Base-by-base conservation (phyloP, 2,797 vertebrate species). In the Sebastes itinus region DNA sequence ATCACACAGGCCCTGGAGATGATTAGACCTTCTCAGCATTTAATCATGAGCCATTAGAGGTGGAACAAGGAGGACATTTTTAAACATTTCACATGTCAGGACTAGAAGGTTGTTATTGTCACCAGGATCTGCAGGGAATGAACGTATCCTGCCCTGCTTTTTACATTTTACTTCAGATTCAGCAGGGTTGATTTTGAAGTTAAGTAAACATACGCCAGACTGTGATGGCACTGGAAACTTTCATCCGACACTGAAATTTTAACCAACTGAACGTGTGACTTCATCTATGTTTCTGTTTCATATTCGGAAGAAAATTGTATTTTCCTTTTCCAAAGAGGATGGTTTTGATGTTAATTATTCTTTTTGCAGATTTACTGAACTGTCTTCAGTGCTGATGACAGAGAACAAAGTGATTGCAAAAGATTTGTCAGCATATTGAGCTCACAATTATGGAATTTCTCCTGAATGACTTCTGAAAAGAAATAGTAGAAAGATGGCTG, bases 1-100 rank as follows among this genome's bases (percentile, higher is more conserved):
- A 83, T 67, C 52, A 54, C 63, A 80, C 79, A 77, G 80, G 85
- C 87, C 69, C 82, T 5, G 16, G 76, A 78, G 78, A 85, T 85
- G 82, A 87, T 87, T 60, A 85, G 68, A 80, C 76, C 69, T 85
- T 80, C 78, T 82, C 78, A 90, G 71, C 58, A 75, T 84, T 84
- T 81, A 81, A 92, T 79, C 90, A 83, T 80, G 81, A 62, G 64
- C 56, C 72, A 89, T 87, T 86, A 84, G 74, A 91, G 84, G 72
- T 86, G 23, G 55, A 83, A 74, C 38, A 69, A 22, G 4, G 35
- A 10, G 33, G 81, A 78, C 42, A 64, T 80, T 88, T 60, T 27
- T 30, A 60, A 78, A 61, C 54, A 38, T 61, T 65, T 75, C 16
- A 54, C 63, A 67, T 62, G 4, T 69, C 67, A 32, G 54, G 14